Base-by-base conservation (phyloP, 2,113 vertebrate species). In the Micromys minutus region DNA sequence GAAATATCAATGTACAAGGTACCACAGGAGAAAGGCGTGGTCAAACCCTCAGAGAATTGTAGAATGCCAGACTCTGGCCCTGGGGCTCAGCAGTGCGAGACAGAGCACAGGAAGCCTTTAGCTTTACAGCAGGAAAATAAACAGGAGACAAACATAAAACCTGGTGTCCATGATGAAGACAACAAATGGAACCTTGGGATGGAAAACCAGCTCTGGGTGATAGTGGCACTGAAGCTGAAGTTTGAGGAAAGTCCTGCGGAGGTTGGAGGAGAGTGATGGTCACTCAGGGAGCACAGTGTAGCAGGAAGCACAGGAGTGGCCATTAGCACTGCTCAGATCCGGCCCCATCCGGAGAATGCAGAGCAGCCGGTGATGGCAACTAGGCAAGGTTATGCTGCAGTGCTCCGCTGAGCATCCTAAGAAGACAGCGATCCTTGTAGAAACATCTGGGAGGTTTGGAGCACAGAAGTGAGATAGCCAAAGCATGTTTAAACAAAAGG, bases 371-470 rank as follows among this genome's bases (percentile, higher is more conserved):
- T 7, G 36, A n/a, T 34, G 39, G 17, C 26, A 67, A 0, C 16
- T 61, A 36, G 59, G 17, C 6, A 39, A 21, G 24, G 42, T 67
- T 84, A 29, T n/a, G 22, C 17, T 69, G 91, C 39, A 63, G 45
- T 29, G 52, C 26, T 90, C 88, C 36, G 16, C 12, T 9, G 17
- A 26, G 24, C 34, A 39, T 21, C 61, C 74, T 90, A 17, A 34
- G 13, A 67, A 87, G 61, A 94, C 22, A 86, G 79, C 10, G 69
- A 21, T 13, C 5, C 24, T 29, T 83, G 63, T 31, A 59, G 72
- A 96, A 85, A 26, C 50, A 96, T 69, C 42, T 75, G 71, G 31
- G 67, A 55, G 13, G 7, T 79, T 96, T 88, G 42, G 85, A 90
- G 72, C 57, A 80, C 42, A 90, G 47, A 93, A 31, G 69, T 80